A percentile compares a stretch with the other conserved stretches of the same genome.
These are phyloP conservation scores for Drosophila subsilvestris DNA, from an alignment of 2,888 invertebrate species.

Conservation along the genomic window DNA sequence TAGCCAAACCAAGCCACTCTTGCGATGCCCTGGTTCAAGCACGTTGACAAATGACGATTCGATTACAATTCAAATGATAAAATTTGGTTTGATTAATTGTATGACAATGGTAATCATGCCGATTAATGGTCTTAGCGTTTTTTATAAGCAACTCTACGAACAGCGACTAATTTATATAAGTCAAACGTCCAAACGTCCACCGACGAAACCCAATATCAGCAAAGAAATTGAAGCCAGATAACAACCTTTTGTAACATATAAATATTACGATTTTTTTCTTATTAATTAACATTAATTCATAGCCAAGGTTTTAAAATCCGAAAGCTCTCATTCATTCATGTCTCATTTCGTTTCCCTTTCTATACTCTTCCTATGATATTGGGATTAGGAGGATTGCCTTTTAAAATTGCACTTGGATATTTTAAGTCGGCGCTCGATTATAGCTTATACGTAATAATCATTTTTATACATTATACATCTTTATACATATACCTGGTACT, in stretches of 20 bases:
- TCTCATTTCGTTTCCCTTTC: neutral
- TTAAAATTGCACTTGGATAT: too few relatives aligned
- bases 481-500: too few relatives aligned
- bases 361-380: neutral
- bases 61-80: constrained; percentile 61
- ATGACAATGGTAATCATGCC: constrained; percentile 78
- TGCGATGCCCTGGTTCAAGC: constrained; percentile 6
- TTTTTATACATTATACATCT: too few relatives aligned
- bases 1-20: constrained; percentile 18
- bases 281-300: constrained; percentile 8
- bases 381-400: too few relatives aligned
- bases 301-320: constrained; percentile 41
- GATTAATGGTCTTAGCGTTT: constrained; percentile 42
- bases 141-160: neutral
- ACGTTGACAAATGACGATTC: constrained; percentile 64
- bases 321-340: constrained; percentile 7
- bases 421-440: too few relatives aligned
- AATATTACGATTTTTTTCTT: neutral
- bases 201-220: neutral
- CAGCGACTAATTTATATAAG: neutral
- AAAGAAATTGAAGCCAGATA: neutral
- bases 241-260: neutral
- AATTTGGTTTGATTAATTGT: constrained; percentile 66
- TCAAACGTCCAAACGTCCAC: neutral
- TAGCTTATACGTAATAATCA: too few relatives aligned